These are phyloP conservation scores for Zophobas morio DNA, from an alignment of 1,140 invertebrate genomes.

Conservation along the genomic window DNA sequence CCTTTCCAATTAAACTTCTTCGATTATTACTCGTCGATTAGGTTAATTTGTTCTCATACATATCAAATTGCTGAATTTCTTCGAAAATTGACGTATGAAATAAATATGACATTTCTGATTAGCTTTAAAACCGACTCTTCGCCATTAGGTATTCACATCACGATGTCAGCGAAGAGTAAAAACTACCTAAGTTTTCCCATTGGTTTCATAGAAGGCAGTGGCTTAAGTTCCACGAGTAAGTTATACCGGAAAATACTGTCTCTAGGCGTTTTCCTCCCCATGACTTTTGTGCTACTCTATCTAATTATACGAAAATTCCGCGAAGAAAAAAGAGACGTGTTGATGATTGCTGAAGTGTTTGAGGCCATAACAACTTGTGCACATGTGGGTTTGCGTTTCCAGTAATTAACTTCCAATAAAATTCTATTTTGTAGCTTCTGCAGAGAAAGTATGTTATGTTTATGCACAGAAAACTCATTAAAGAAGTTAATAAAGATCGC, in stretches of 20 bases:
- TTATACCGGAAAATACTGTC: constrained; percentile 11
- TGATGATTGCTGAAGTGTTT: constrained; percentile 17
- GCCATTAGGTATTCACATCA: neutral
- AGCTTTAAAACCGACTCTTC: constrained; percentile 13
- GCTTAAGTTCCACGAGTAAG: neutral
- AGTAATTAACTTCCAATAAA: neutral
- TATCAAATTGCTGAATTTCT: neutral
- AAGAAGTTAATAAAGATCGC: constrained; percentile 14
- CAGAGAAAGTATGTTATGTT: constrained; percentile 20
- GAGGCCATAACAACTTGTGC: constrained; percentile 14
- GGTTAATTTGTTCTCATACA: neutral
- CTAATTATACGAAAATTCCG: neutral
- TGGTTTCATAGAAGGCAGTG: constrained; percentile 7
- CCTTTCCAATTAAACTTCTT: neutral
- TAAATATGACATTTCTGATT: constrained; percentile 29
- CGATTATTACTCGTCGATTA: neutral
- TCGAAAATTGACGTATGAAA: constrained; percentile 5
- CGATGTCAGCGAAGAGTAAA: constrained; percentile 4
- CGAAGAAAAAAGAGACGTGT: neutral
- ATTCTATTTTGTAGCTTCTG: neutral
- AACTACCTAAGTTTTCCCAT: constrained; percentile 17
- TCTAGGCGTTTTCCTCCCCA: neutral
- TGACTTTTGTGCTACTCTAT: constrained; percentile 4
- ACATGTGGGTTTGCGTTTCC: neutral
- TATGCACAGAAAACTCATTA: neutral